These are phyloP conservation scores for Garra rufa DNA, from an alignment of 2,113 vertebrate species.

Conservation along the genomic window DNA sequence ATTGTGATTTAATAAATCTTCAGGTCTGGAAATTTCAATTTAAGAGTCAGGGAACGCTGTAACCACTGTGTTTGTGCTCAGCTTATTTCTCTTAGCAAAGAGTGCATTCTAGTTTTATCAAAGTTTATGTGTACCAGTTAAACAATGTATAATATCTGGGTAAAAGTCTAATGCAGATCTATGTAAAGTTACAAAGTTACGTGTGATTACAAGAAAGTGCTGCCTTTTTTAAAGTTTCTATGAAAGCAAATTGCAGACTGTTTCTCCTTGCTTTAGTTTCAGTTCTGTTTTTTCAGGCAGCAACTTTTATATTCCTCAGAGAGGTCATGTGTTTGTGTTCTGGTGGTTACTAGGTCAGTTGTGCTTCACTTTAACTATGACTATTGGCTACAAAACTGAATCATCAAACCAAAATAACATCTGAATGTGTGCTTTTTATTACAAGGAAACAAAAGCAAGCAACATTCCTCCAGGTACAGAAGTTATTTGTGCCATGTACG, in stretches of 20 bases:
- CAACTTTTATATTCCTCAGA: neutral
- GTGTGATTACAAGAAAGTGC: neutral
- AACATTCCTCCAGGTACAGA: slow-evolving; percentile 29
- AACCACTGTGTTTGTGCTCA: no score
- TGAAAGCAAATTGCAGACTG: neutral
- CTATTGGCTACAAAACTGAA: neutral
- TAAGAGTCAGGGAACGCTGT: no score
- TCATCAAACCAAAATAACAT: slow-evolving; percentile 3
- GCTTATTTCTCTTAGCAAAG: no score
- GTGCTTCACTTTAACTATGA: neutral
- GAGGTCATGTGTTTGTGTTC: neutral
- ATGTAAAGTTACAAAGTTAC: neutral
- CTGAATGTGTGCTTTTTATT: slow-evolving; percentile 51
- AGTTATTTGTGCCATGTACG: slow-evolving; percentile 5
- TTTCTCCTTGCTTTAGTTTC: neutral
- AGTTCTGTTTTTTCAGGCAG: neutral
- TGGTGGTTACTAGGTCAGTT: neutral
- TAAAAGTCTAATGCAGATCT: neutral
- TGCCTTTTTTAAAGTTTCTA: neutral
- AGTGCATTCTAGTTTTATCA: no score
- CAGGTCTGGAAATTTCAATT: no score
- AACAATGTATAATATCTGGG: neutral
- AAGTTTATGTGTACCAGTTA: neutral
- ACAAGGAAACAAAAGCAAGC: slow-evolving; percentile 44
- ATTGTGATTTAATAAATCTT: no score